Evolutionary conservation across 2,797 vertebrate genomes (phyloP).

Genomic region (Pantherophis alleghaniensis): DNA sequence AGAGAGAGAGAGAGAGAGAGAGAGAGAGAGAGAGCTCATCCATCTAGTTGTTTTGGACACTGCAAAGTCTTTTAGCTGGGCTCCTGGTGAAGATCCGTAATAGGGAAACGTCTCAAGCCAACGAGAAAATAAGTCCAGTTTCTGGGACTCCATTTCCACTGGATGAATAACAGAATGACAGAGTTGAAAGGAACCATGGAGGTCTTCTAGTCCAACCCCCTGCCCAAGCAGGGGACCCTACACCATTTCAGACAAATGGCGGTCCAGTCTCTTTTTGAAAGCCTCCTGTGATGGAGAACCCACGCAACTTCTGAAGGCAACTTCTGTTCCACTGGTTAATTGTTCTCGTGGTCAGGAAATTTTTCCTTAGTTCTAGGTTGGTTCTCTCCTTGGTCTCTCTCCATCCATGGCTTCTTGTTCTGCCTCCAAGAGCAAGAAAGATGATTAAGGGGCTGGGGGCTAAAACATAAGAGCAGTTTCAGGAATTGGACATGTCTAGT

Average conservation of each 20-base stretch:
- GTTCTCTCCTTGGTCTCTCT: background rate
- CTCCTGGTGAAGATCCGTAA: background rate
- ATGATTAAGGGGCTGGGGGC: background rate
- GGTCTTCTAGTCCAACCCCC: background rate
- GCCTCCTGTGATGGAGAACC: background rate
- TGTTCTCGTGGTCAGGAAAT: background rate
- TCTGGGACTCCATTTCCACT: background rate
- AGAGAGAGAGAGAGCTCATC: too few species aligned
- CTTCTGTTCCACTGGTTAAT: background rate
- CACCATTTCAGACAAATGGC: background rate
- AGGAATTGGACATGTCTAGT: background rate
- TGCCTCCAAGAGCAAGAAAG: background rate
- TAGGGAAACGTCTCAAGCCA: background rate
- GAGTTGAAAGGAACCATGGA: background rate
- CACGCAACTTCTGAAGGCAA: background rate
- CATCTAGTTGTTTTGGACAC: background rate
- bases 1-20: too few species aligned
- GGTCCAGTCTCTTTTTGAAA: background rate
- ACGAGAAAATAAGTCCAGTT: background rate
- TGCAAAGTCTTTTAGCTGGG: accelerated
- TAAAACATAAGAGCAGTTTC: background rate
- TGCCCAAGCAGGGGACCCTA: too few species aligned
- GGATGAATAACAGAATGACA: background rate
- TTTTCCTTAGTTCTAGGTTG: background rate
- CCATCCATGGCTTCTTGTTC: background rate